Base-by-base conservation (phyloP, 2,888 invertebrate species). In the Gymnosoma rotundatum region DNA sequence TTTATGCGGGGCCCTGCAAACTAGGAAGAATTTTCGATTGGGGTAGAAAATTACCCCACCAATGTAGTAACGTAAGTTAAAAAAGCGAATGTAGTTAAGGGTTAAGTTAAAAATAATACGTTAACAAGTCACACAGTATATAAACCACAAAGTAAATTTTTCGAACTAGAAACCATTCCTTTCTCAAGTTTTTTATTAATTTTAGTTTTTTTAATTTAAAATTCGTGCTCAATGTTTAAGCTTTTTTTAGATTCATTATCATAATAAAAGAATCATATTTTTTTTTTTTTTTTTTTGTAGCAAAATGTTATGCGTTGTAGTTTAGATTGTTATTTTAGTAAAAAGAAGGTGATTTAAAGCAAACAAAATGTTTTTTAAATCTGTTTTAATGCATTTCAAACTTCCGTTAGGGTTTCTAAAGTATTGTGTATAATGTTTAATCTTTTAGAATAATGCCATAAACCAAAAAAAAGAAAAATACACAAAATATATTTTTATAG, bases 321-420 rank as follows among this genome's bases (percentile, higher is more conserved):
- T 32, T 67, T 67, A 54, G 21, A 38, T 38, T 69, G 9, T 56
- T 14, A 66, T 66, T 66, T 38, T n/a, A n/a, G 42, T 38, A 38
- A 69, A 21, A 69, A 67, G 52, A 45, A 69, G 56, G 54, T 67
- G 56, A 56, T 69, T 58, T 70, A 58, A 70, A 10, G 58, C 58
- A 48, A 70, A 48, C 45, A 56, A 58, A 42, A 70, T 25, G 8
- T 45, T 70, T 9, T 42, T 38, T 58, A 45, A 58, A 25, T 8
- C 58, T 25, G 45, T 70, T 32, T 58, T 12, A 70, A 70, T 69
- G 38, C 25, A n/a, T 25, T 50, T 36, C 50, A 32, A 18, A 16
- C 72, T 50, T 60, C 60, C 72, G 25, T 48, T 32, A 18, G 16
- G 60, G 16, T 50, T 60, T 60, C 48, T 36, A 60, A 45, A 32